Percentiles rank a stretch among this genome's conserved stretches.
Conservation (phyloP, 2,113 vertebrate species). For the Phoxinus phoxinus region DNA sequence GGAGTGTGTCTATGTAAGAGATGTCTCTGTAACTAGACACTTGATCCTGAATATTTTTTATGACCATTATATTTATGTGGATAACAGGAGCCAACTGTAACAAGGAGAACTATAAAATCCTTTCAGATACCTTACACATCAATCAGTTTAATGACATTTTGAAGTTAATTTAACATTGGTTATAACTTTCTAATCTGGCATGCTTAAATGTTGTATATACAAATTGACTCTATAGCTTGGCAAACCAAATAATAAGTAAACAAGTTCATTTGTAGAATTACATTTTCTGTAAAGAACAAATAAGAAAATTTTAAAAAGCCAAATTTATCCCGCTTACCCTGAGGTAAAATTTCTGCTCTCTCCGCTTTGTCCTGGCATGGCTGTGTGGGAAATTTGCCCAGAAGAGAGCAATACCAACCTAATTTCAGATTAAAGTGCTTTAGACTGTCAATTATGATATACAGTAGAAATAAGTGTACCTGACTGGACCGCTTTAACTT, state of each 20-base stretch:
- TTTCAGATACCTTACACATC: background rate
- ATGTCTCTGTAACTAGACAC: background rate
- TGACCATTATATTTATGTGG: background rate
- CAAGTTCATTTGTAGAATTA: background rate
- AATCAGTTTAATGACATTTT: background rate
- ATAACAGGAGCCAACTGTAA: background rate
- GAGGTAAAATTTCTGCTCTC: background rate
- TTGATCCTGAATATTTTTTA: background rate
- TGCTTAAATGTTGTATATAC: too few relatives aligned
- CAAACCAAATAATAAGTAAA: background rate
- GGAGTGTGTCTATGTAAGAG: background rate
- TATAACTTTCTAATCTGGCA: too few relatives aligned
- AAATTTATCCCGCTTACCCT: background rate
- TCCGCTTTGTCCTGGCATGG: background rate
- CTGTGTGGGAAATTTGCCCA: background rate
- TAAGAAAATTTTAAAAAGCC: too few relatives aligned
- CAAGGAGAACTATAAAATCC: background rate
- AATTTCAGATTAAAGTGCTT: background rate
- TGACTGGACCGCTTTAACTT: background rate
- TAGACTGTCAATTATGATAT: slow-evolving; percentile 8
- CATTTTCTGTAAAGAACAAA: background rate
- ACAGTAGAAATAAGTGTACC: background rate
- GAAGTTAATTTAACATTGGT: background rate
- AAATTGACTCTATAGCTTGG: background rate
- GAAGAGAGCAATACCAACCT: background rate